Conservation (phyloP, 2,113 vertebrate genomes). For the Elachura formosa region DNA sequence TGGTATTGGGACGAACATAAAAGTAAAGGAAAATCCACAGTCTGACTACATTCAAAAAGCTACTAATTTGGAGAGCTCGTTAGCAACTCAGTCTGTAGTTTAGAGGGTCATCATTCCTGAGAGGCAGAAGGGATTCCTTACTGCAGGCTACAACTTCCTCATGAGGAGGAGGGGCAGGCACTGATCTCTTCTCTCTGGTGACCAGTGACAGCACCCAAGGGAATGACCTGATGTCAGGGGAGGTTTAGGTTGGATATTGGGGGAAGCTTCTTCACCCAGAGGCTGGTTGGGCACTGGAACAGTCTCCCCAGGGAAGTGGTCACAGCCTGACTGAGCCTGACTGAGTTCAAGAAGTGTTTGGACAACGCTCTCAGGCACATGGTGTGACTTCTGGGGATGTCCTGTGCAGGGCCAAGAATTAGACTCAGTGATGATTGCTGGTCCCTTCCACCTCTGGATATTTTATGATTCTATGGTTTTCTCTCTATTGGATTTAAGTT, state of each 20-base stretch:
- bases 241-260: neutral
- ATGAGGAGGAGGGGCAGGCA: neutral
- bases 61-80: neutral
- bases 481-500: neutral
- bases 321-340: neutral
- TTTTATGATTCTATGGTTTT: neutral
- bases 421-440: neutral
- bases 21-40: neutral
- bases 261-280: neutral
- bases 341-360: rapidly evolving
- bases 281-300: rapidly evolving
- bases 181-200: neutral
- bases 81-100: neutral
- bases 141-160: neutral
- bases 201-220: neutral
- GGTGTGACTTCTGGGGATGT: neutral
- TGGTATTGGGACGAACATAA: neutral
- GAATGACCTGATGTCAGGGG: neutral
- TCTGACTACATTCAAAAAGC: neutral
- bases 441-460: neutral
- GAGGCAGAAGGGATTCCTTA: neutral
- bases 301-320: neutral
- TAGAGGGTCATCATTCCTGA: neutral
- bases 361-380: neutral
- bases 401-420: neutral